phyloP scores from a whole-genome alignment of 2,888 invertebrate genomes.

The Epistrophe grossulariae region DNA sequence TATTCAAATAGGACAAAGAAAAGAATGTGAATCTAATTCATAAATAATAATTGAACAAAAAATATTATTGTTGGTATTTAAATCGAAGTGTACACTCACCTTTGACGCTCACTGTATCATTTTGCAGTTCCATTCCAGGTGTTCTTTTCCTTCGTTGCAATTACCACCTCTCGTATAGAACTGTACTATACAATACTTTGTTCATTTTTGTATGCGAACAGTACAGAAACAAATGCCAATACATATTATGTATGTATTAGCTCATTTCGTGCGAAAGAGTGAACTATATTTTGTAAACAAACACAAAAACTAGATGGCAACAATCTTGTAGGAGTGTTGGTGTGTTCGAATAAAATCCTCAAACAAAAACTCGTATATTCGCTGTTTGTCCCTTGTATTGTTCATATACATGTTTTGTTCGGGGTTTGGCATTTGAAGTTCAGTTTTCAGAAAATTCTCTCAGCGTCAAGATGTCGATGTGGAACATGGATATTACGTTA shows the following conservation, averaged over 20 bases:
- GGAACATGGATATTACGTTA: conserved; percentile 33
- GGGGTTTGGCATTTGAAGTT: conserved; percentile 21
- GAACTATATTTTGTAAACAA: neutral
- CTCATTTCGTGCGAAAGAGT: conserved; percentile 1
- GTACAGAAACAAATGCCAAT: neutral
- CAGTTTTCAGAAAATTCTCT: conserved; percentile 22
- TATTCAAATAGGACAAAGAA: too few species aligned
- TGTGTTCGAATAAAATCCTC: neutral
- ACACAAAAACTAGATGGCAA: neutral
- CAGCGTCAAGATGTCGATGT: conserved; percentile 13
- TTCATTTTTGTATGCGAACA: conserved; percentile 9
- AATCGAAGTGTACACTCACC: neutral
- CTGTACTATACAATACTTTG: too few species aligned
- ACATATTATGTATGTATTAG: neutral
- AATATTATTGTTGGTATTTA: neutral
- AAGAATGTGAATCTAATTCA: too few species aligned
- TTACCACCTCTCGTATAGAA: too few species aligned
- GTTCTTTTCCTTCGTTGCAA: neutral
- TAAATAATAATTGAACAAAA: too few species aligned
- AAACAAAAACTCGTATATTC: neutral
- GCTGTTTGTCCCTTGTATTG: neutral
- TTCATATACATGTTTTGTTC: neutral
- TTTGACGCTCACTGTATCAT: neutral
- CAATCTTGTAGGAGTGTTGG: neutral
- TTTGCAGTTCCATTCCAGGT: neutral